Evolutionary conservation across 2,113 vertebrate species (phyloP).

Genomic region (Chascanopsetta lugubris): DNA sequence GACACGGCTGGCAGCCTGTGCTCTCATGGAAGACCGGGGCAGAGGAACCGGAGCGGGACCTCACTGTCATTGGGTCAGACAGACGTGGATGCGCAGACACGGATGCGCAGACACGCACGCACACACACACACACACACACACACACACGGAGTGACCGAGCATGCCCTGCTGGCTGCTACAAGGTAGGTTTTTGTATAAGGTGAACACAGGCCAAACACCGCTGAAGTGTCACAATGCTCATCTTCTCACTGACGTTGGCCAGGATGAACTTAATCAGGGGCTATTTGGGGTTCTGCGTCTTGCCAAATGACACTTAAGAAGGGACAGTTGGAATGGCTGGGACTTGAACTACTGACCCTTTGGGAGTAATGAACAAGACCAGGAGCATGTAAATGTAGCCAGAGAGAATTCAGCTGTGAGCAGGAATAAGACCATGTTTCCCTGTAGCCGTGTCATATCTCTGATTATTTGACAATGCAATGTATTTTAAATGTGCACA

Average conservation of each 20-base stretch:
- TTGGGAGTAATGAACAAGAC: no score
- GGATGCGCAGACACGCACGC: conserved; percentile 2
- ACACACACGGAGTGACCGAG: neutral
- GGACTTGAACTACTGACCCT: no score
- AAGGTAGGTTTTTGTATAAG: conserved; percentile 4
- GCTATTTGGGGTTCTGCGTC: neutral
- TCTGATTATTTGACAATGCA: no score
- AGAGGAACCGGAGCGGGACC: conserved; percentile 59
- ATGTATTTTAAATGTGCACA: no score
- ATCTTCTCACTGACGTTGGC: neutral
- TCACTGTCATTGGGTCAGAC: conserved; percentile 68
- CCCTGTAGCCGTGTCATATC: no score
- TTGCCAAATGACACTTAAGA: no score
- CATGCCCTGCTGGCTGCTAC: conserved; percentile 4
- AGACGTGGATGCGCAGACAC: conserved; percentile 32
- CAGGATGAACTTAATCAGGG: neutral
- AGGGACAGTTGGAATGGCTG: no score
- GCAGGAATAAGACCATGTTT: no score
- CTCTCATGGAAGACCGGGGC: conserved; percentile 57
- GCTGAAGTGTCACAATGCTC: neutral
- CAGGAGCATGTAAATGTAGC: no score
- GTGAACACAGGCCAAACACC: conserved; percentile 2
- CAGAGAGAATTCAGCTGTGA: no score
- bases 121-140: neutral
- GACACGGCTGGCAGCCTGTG: conserved; percentile 72